These are phyloP conservation scores for Apeira syringaria DNA, from an alignment of 2,888 invertebrate species.

Conservation along the genomic window DNA sequence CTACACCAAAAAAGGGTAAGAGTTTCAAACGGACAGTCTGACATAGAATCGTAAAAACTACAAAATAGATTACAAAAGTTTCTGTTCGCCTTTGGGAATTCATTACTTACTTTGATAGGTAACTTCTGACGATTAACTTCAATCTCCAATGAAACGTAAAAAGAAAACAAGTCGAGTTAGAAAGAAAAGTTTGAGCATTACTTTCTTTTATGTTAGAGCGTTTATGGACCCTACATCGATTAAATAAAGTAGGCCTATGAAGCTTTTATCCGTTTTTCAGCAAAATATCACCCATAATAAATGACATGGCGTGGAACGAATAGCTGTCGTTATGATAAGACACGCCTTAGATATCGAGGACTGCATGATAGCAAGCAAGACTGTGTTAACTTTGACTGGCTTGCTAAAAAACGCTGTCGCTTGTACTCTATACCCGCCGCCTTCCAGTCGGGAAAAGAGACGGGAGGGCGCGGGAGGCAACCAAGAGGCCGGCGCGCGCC, in stretches of 20 bases:
- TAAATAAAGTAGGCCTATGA: neutral
- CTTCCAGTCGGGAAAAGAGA: slow-evolving; percentile 51
- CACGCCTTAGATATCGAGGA: slow-evolving; percentile 15
- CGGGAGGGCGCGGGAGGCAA: slow-evolving; percentile 48
- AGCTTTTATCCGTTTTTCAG: neutral
- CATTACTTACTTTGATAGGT: slow-evolving; percentile 23
- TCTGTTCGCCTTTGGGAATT: slow-evolving; percentile 19
- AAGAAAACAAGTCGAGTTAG: slow-evolving; percentile 34
- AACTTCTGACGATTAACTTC: slow-evolving; percentile 34
- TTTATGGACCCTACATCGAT: slow-evolving; percentile 23
- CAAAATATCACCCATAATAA: neutral
- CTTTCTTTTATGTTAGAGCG: slow-evolving; percentile 11
- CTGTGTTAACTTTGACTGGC: slow-evolving; percentile 9
- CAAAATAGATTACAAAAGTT: slow-evolving; percentile 23
- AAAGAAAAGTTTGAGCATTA: slow-evolving; percentile 15
- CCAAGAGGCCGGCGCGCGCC: slow-evolving; percentile 73
- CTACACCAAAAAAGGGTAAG: slow-evolving; percentile 8
- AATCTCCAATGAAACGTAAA: slow-evolving; percentile 34
- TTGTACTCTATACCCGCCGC: slow-evolving; percentile 32
- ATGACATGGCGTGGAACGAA: neutral
- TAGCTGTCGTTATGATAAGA: slow-evolving; percentile 10
- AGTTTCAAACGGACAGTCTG: slow-evolving; percentile 13
- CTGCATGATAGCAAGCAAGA: slow-evolving; percentile 17
- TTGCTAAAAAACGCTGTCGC: slow-evolving; percentile 26
- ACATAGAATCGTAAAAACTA: slow-evolving; percentile 21